A percentile compares a stretch with the other conserved stretches of the same genome.
Evolutionary conservation across 2,113 vertebrate species (phyloP).

Genomic region (Emydocephalus ijimae): DNA sequence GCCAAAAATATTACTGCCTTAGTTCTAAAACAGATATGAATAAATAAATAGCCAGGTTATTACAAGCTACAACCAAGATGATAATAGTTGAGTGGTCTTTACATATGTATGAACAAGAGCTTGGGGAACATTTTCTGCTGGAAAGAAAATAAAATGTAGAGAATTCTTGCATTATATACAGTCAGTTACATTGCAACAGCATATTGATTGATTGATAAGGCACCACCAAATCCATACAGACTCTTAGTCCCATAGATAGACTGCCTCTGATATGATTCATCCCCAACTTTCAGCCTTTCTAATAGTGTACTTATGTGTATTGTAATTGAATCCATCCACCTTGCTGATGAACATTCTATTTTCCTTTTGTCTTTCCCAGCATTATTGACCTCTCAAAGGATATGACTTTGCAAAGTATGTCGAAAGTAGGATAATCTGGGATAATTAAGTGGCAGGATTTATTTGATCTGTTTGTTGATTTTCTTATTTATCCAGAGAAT

Average conservation of each 20-base stretch:
- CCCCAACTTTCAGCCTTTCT: neutral
- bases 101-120: neutral
- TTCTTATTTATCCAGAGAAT: neutral
- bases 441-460: neutral
- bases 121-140: constrained; percentile 2
- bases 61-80: accelerated
- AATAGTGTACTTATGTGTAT: neutral
- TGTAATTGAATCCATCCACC: neutral
- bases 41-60: constrained; percentile 36
- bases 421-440: neutral
- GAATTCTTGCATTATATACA: neutral
- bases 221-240: neutral
- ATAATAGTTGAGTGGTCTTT: constrained; percentile 21
- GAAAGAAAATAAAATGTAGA: constrained; percentile 12
- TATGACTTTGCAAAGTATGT: neutral
- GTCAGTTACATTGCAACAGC: constrained; percentile 5
- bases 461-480: neutral
- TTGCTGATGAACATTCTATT: neutral
- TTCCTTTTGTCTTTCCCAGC: neutral
- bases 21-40: constrained; percentile 33
- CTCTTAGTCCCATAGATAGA: neutral
- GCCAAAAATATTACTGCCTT: constrained; percentile 47
- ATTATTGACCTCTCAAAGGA: neutral
- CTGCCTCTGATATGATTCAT: neutral
- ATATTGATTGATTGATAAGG: neutral